Evolutionary conservation across 2,113 vertebrate genomes (phyloP), one percentile per base, ranked within the genome.

Genomic region (Cyanocitta stelleri): DNA sequence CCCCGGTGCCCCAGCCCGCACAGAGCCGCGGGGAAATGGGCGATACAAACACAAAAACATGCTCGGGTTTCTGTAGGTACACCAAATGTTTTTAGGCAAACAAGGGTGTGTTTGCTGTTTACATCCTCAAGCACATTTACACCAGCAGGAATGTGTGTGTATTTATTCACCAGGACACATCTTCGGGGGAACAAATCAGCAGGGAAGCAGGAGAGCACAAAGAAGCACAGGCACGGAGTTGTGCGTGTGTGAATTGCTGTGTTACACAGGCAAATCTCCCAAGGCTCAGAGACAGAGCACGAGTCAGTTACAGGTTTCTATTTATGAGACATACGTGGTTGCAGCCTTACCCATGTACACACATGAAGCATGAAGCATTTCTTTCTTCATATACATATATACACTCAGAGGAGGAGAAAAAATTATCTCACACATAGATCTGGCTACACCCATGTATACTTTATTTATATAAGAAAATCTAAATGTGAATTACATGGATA

Each of bases 11-110:
- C 41, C 51, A 23, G 76, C n/a, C 46, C 1, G 0, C 64, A 23
- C 6, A 0, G 35, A 3, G 32, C 18, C 33, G 1, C 0, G 11
- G 19, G 32, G 48, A 35, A 33, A 29, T 0, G 9, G 0, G 23
- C 5, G 26, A 3, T 2, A 5, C 2, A 16, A 44, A 46, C 67
- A 64, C 79, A 32, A 19, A 54, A 3, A 7, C 2, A 2, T 0
- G 23, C 10, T 30, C 12, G 2, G 5, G 15, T 7, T 17, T 19
- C 49, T 9, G 0, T 2, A 20, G 64, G 61, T 2, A 6, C 29
- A 6, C 22, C 10, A 1, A 14, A 6, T 39, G 43, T 2, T 27
- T 54, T 10, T 9, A 35, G 49, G 46, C 18, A 33, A 62, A 62
- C 46, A 14, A 4, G 8, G 23, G 37, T 11, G 37, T 23, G 32